A percentile compares a stretch with the other conserved stretches of the same genome.
These are phyloP conservation scores for Axis porcinus DNA, from an alignment of 2,113 vertebrate species.

Conservation along the genomic window DNA sequence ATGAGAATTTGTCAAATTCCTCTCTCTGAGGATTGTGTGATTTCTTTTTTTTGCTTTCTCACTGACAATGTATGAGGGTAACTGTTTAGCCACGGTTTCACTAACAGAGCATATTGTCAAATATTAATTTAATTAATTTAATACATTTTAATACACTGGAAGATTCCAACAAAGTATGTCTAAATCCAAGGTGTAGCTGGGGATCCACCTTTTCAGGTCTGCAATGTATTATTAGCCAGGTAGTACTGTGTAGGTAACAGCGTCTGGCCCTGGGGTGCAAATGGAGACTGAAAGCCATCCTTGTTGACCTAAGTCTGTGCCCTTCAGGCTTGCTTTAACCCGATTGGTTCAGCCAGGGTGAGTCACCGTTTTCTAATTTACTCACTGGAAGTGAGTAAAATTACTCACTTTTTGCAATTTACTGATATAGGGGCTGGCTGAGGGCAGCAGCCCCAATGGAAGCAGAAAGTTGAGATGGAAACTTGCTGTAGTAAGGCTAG, in stretches of 20 bases:
- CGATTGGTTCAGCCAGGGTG: neutral
- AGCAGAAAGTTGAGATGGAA: neutral
- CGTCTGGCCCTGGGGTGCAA: neutral
- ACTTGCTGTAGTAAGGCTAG: neutral
- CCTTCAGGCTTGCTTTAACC: neutral
- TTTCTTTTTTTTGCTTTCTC: slow-evolving; percentile 10
- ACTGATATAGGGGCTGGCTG: neutral
- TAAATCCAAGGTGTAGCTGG: neutral
- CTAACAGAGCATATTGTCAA: neutral
- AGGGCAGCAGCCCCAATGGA: neutral
- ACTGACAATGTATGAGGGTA: neutral
- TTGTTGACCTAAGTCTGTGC: neutral
- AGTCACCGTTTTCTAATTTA: neutral
- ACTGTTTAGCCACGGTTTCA: neutral
- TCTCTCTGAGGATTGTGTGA: neutral
- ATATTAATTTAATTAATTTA: neutral
- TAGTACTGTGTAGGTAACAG: neutral
- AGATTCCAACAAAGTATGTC: neutral
- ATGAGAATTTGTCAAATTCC: neutral
- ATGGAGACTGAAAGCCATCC: neutral
- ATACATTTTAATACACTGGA: neutral
- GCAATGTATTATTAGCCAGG: neutral
- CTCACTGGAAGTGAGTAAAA: neutral
- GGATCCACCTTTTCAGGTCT: neutral
- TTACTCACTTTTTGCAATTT: neutral